Percentiles rank a stretch among this genome's conserved stretches.
phyloP scores from a whole-genome alignment of 2,113 vertebrate genomes.

The Malurus elegans region DNA sequence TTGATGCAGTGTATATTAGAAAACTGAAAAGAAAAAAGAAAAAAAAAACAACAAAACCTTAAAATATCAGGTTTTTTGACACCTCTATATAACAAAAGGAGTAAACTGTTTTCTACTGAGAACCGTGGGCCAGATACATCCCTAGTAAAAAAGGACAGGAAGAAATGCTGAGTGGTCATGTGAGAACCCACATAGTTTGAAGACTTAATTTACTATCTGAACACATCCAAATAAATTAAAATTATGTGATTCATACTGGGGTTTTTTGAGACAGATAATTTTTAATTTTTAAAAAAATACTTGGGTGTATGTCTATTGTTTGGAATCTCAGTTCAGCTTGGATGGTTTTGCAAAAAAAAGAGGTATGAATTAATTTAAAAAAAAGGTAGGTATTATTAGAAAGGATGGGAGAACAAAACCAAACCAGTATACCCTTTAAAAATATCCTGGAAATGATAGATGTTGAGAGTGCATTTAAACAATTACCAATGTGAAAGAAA shows the following conservation, averaged over 20 bases:
- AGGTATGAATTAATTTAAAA: neutral
- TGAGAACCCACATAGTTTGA: neutral
- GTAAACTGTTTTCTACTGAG: neutral
- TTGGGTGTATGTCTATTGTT: rapidly evolving
- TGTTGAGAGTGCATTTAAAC: neutral
- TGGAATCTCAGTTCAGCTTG: neutral
- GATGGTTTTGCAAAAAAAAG: neutral
- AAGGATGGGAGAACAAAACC: neutral
- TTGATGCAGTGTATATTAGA: neutral
- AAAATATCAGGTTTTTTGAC: neutral
- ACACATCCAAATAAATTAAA: neutral
- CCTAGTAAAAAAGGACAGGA: neutral
- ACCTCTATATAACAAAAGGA: neutral
- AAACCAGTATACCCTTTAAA: neutral
- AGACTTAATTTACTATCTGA: neutral
- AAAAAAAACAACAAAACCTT: neutral
- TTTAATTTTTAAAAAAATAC: neutral
- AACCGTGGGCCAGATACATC: neutral
- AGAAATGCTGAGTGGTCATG: neutral
- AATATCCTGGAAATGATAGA: neutral
- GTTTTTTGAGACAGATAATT: neutral
- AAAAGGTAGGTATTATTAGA: neutral
- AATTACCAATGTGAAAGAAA: neutral
- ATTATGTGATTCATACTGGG: neutral
- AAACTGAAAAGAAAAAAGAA: neutral